Percentiles rank a stretch among this genome's conserved stretches.
Evolutionary conservation across 2,113 vertebrate genomes (phyloP).

Genomic region (Poecilia latipinna): DNA sequence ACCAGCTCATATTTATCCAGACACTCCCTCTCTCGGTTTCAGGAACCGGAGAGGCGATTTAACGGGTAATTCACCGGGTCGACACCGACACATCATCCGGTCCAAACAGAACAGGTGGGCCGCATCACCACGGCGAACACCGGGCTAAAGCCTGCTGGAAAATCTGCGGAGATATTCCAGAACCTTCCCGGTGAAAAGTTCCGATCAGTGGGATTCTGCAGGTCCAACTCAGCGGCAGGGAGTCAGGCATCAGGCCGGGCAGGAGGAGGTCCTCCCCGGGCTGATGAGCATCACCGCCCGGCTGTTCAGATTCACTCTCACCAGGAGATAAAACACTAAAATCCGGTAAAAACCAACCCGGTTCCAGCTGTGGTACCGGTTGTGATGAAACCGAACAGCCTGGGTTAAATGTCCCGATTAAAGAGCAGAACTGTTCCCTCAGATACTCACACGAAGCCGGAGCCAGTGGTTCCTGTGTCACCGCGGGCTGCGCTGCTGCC

Average conservation of each 20-base stretch:
- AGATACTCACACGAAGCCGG: constrained; percentile 72
- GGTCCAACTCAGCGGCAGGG: background rate
- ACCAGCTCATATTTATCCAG: background rate
- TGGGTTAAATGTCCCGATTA: background rate
- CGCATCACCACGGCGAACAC: constrained; percentile 45
- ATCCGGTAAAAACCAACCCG: accelerated
- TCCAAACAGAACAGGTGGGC: constrained; percentile 72
- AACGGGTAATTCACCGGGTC: background rate
- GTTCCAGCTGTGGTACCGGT: background rate
- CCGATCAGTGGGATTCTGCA: background rate
- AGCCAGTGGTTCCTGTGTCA: constrained; percentile 62
- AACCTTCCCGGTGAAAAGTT: background rate
- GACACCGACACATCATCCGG: constrained; percentile 21
- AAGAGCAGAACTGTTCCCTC: background rate
- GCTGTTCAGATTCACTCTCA: constrained; percentile 27
- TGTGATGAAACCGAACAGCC: background rate
- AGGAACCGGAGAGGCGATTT: background rate
- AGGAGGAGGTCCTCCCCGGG: constrained; percentile 5
- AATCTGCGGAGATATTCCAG: background rate
- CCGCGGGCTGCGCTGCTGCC: constrained; percentile 56
- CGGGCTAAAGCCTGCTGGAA: background rate
- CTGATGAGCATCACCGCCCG: constrained; percentile 29
- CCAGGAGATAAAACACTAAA: background rate
- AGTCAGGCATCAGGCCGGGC: background rate
- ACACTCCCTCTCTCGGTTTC: accelerated